Base-by-base conservation (phyloP, 1,140 invertebrate species). In the Drosophila ironensis region DNA sequence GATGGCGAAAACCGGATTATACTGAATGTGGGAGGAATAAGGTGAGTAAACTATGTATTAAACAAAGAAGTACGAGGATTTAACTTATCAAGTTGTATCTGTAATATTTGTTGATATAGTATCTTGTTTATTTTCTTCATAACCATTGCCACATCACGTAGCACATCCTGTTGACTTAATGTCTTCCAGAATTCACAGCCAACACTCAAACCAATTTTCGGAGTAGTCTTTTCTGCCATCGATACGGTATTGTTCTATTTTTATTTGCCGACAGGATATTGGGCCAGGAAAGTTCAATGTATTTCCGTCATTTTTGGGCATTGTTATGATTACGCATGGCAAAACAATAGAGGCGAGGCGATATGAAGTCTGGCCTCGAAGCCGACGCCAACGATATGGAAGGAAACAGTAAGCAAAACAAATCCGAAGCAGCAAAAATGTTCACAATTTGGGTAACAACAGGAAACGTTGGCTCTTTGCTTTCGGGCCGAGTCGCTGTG, bases 1-100 rank as follows among this genome's bases (percentile, higher is more conserved):
- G 95, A 97, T 92, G 94, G 95, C 69, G 97, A 98, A 91, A 97
- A 98, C 92, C 94, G 98, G 88, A 97, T 98, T 70, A 96, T 98
- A 89, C 93, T 99, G 71, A 99, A 99, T 92, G 97, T 98, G 74
- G 97, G 97, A 51, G 98, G 98, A 35, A 97, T 98, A 89, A 91
- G 92, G 92, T 92, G 45, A 70, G 88, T 38, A n/a, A n/a, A n/a
- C n/a, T n/a, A n/a, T n/a, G n/a, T n/a, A n/a, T n/a, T n/a, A n/a
- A n/a, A n/a, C n/a, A n/a, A n/a, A n/a, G n/a, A n/a, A n/a, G n/a
- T n/a, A n/a, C n/a, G n/a, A n/a, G n/a, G n/a, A n/a, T n/a, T n/a
- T n/a, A n/a, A n/a, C n/a, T n/a, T n/a, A n/a, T n/a, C n/a, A n/a
- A n/a, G n/a, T n/a, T n/a, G n/a, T n/a, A n/a, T n/a, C n/a, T n/a